These are phyloP conservation scores for Labeo catla DNA, from an alignment of 2,113 vertebrate genomes.

Conservation along the genomic window DNA sequence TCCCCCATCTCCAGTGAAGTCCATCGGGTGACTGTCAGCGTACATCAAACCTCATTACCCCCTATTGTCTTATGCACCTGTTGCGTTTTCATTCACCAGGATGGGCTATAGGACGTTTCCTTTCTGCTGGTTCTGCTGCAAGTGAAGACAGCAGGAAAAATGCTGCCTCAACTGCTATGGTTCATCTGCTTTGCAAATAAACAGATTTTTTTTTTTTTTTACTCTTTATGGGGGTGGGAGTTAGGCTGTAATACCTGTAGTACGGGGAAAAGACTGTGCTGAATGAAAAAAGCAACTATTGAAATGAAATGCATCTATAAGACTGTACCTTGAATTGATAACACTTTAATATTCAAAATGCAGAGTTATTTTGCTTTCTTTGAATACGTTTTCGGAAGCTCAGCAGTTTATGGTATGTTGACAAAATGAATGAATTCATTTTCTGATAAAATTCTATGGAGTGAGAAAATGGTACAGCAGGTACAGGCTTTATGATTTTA, in stretches of 20 bases:
- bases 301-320: constrained; percentile 26
- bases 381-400: constrained; percentile 61
- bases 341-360: constrained; percentile 52
- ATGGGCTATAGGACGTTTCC: neutral
- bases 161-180: neutral
- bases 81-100: neutral
- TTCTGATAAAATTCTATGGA: constrained; percentile 52
- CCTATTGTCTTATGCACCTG: neutral
- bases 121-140: constrained; percentile 7
- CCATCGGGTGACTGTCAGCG: neutral
- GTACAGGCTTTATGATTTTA: neutral
- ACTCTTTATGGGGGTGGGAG: neutral
- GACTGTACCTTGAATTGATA: constrained; percentile 46
- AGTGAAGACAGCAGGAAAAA: neutral
- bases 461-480: neutral
- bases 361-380: constrained; percentile 36
- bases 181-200: constrained; percentile 10
- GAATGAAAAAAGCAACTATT: neutral
- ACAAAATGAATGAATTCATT: constrained; percentile 63
- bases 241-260: neutral
- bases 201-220: neutral
- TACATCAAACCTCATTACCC: neutral
- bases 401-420: constrained; percentile 66
- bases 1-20: neutral
- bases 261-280: constrained; percentile 27